phyloP scores from a whole-genome alignment of 2,797 vertebrate genomes.

The Astyanax mexicanus region DNA sequence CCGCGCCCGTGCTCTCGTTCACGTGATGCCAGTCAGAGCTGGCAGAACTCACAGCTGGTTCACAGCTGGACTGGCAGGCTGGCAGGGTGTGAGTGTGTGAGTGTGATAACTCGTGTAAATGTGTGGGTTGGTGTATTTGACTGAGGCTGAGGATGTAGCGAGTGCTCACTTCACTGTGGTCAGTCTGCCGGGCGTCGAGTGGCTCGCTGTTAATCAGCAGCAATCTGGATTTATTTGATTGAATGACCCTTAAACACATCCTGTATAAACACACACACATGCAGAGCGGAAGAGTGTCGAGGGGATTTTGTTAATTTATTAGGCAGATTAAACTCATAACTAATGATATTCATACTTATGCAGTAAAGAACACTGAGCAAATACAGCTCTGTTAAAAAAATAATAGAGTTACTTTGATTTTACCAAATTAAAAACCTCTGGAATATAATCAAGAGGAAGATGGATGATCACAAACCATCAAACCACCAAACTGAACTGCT shows the following conservation, averaged over 20 bases:
- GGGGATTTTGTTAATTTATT: not conserved
- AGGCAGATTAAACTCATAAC: conserved; percentile 13
- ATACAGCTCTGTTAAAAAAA: no score
- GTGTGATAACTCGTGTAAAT: conserved; percentile 25
- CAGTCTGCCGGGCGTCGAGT: not conserved
- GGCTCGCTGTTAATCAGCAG: conserved; percentile 1
- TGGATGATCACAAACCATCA: no score
- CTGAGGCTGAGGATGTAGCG: conserved; percentile 23
- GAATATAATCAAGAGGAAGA: no score
- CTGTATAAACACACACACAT: conserved; percentile 11
- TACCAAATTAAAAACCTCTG: no score
- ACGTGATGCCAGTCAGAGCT: not conserved
- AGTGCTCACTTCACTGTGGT: not conserved
- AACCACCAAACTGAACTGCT: no score
- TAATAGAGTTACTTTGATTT: no score
- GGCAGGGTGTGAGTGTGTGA: no score
- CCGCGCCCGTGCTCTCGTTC: no score
- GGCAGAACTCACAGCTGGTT: conserved; percentile 6
- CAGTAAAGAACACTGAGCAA: not conserved
- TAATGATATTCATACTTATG: conserved; percentile 3
- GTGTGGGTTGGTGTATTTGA: conserved; percentile 7
- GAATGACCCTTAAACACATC: conserved; percentile 12
- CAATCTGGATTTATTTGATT: conserved; percentile 12
- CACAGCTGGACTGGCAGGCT: not conserved
- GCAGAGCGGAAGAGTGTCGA: conserved; percentile 9